A percentile compares a stretch with the other conserved stretches of the same genome.
These are phyloP conservation scores for Drosophila percnosoma DNA, from an alignment of 2,888 invertebrate genomes.

Conservation along the genomic window DNA sequence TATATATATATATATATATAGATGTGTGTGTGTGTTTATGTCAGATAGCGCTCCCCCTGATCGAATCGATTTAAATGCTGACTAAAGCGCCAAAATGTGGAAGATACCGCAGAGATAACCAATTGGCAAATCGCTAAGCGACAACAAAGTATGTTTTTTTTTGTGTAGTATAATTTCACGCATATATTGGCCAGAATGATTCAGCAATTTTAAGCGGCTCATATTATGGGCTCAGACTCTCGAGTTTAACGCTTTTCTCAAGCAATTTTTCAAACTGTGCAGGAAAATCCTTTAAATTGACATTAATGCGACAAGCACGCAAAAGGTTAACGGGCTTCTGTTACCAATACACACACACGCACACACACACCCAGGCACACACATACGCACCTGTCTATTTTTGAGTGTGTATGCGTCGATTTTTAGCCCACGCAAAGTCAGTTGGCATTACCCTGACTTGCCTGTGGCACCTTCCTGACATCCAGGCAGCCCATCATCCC, in stretches of 20 bases:
- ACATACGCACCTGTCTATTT: slow-evolving; percentile 3
- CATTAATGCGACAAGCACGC: slow-evolving; percentile 54
- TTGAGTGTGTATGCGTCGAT: background rate
- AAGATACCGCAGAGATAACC: slow-evolving; percentile 9
- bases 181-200: slow-evolving; percentile 37
- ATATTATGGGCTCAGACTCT: slow-evolving; percentile 41
- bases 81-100: background rate
- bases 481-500: slow-evolving; percentile 20
- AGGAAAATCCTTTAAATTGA: slow-evolving; percentile 63
- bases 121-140: slow-evolving; percentile 8
- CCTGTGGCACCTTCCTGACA: slow-evolving; percentile 29
- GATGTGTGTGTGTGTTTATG: background rate
- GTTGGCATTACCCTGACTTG: slow-evolving; percentile 41
- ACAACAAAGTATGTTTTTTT: background rate
- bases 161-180: slow-evolving; percentile 11
- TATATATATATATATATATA: background rate
- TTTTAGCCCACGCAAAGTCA: slow-evolving; percentile 35
- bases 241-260: slow-evolving; percentile 20
- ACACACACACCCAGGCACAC: background rate
- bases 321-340: slow-evolving; percentile 43
- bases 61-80: slow-evolving; percentile 19
- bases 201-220: slow-evolving; percentile 30
- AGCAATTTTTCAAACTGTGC: slow-evolving; percentile 20
- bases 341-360: slow-evolving; percentile 15
- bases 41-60: slow-evolving; percentile 6